Conservation (phyloP, 2,113 vertebrate species). For the Phoenicopterus ruber region DNA sequence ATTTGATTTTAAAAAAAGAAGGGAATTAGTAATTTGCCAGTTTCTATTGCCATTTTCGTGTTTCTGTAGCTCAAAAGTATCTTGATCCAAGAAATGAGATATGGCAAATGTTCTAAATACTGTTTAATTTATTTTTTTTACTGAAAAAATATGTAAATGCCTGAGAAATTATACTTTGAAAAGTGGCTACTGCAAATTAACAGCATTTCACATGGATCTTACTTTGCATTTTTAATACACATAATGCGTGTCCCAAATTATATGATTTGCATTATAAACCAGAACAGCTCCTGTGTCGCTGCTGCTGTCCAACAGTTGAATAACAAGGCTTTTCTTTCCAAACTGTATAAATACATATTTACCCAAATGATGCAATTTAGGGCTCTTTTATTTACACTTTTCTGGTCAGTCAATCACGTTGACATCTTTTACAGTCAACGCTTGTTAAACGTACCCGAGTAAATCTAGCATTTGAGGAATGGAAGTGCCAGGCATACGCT, state of each 20-base stretch:
- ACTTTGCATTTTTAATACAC: conserved; percentile 72
- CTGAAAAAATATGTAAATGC: conserved; percentile 63
- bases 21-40: neutral
- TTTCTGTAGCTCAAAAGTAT: conserved; percentile 15
- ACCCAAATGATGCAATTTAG: conserved; percentile 33
- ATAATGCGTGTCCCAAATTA: conserved; percentile 66
- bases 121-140: conserved; percentile 36
- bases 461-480: neutral
- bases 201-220: conserved; percentile 57
- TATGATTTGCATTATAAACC: conserved; percentile 70
- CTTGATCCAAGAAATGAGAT: conserved; percentile 23
- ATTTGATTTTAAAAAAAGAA: neutral
- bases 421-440: neutral
- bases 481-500: neutral
- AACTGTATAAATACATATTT: conserved; percentile 64
- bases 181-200: conserved; percentile 66
- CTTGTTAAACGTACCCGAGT: neutral
- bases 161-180: conserved; percentile 62
- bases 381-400: conserved; percentile 24
- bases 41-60: neutral
- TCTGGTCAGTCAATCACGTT: neutral
- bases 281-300: conserved; percentile 52
- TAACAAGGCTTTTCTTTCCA: conserved; percentile 64
- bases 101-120: conserved; percentile 38
- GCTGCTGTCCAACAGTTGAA: conserved; percentile 47